Percentiles rank a stretch among this genome's conserved stretches.
Evolutionary conservation across 2,888 invertebrate genomes (phyloP).

Genomic region (Eutolmus rufibarbis): DNA sequence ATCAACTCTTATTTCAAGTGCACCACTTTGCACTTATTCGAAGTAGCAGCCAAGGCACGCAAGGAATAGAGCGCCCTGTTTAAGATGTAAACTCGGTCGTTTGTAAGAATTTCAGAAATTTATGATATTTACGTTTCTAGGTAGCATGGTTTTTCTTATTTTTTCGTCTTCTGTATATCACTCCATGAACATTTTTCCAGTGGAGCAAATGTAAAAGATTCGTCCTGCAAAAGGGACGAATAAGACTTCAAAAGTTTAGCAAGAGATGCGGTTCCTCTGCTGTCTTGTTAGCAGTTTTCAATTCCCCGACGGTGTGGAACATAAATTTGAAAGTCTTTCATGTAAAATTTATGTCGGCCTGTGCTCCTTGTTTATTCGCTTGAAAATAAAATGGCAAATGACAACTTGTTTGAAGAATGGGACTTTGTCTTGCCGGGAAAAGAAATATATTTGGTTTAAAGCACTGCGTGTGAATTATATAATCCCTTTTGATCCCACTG

Average conservation of each 20-base stretch:
- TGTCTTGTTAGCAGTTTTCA: constrained; percentile 23
- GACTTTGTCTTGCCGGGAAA: background rate
- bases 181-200: background rate
- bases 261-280: background rate
- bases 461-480: background rate
- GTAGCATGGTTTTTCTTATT: background rate
- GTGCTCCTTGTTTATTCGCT: constrained; percentile 43
- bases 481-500: background rate
- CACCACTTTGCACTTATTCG: constrained; percentile 12
- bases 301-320: constrained; percentile 23
- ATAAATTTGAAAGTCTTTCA: constrained; percentile 45
- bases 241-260: background rate
- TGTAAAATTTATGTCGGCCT: constrained; percentile 44
- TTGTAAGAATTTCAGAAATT: constrained; percentile 23
- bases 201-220: constrained; percentile 2
- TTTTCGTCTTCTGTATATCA: background rate
- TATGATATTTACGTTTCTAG: constrained; percentile 24
- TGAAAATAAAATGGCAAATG: constrained; percentile 46
- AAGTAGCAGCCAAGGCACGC: background rate
- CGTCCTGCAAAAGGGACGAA: background rate
- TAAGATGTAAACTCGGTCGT: constrained; percentile 24
- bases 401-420: constrained; percentile 46
- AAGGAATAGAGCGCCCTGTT: constrained; percentile 6
- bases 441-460: background rate
- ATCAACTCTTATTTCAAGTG: constrained; percentile 16